A percentile compares a stretch with the other conserved stretches of the same genome.
Conservation (phyloP, 2,797 vertebrate genomes). For the Phoeniculus purpureus region DNA sequence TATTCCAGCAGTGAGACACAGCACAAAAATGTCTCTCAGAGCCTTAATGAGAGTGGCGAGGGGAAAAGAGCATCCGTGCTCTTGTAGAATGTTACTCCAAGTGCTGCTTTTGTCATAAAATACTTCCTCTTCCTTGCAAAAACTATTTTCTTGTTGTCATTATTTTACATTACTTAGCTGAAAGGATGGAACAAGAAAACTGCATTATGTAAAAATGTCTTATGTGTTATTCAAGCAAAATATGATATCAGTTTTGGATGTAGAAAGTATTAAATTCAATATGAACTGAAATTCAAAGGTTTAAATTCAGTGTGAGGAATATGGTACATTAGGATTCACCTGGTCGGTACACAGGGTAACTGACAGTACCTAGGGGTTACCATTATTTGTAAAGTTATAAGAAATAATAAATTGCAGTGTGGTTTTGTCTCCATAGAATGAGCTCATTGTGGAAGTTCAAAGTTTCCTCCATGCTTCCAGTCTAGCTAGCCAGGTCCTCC, state of each 20-base stretch:
- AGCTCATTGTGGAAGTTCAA: not conserved
- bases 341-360: too few relatives aligned
- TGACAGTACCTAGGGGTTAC: not conserved
- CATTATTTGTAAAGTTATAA: not conserved
- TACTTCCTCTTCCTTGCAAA: conserved; percentile 38
- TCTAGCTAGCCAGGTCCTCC: not conserved
- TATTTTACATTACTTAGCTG: conserved; percentile 24
- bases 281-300: conserved; percentile 13
- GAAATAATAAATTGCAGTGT: not conserved
- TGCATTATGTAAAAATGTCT: conserved; percentile 49
- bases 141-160: conserved; percentile 48
- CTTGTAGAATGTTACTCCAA: conserved; percentile 44
- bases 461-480: not conserved
- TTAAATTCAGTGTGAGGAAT: not conserved
- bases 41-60: conserved; percentile 71
- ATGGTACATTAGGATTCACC: not conserved
- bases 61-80: conserved; percentile 8
- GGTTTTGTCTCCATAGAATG: not conserved
- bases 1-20: conserved; percentile 31
- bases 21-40: conserved; percentile 43
- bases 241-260: not conserved
- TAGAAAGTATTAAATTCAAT: not conserved
- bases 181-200: conserved; percentile 59
- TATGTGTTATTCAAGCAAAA: not conserved
- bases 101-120: conserved; percentile 55